Evolutionary conservation across 2,888 invertebrate species (phyloP).

Genomic region (Drosophila borealis): DNA sequence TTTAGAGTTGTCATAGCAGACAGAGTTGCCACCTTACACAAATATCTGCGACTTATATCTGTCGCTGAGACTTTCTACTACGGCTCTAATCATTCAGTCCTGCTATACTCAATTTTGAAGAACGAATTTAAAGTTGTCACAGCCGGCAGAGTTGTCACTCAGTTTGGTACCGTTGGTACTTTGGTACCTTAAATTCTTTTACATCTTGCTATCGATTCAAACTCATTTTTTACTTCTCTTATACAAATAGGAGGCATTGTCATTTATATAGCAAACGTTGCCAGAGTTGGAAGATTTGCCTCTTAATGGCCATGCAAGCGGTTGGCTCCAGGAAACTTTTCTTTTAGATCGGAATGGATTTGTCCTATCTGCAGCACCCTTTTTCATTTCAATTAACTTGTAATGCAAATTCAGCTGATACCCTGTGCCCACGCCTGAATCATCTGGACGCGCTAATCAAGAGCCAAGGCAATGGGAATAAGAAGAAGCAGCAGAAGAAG

Average conservation of each 20-base stretch:
- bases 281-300: no score
- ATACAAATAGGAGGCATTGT: no score
- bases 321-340: neutral
- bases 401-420: constrained; percentile 48
- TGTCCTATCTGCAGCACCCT: neutral
- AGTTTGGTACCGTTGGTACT: no score
- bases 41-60: no score
- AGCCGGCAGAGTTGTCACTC: no score
- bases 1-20: no score
- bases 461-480: constrained; percentile 32
- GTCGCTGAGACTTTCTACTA: no score
- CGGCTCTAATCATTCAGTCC: no score
- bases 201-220: no score
- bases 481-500: neutral
- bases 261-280: neutral
- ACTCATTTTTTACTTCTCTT: neutral
- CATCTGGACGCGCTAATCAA: constrained; percentile 51
- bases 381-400: neutral
- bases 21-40: no score
- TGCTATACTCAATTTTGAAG: no score
- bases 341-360: neutral
- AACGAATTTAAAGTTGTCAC: no score
- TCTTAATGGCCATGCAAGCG: constrained; percentile 5
- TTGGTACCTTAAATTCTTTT: neutral
- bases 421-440: constrained; percentile 27